Base-by-base conservation (phyloP, 2,113 vertebrate genomes). In the Ophthalmolycus amberensis region DNA sequence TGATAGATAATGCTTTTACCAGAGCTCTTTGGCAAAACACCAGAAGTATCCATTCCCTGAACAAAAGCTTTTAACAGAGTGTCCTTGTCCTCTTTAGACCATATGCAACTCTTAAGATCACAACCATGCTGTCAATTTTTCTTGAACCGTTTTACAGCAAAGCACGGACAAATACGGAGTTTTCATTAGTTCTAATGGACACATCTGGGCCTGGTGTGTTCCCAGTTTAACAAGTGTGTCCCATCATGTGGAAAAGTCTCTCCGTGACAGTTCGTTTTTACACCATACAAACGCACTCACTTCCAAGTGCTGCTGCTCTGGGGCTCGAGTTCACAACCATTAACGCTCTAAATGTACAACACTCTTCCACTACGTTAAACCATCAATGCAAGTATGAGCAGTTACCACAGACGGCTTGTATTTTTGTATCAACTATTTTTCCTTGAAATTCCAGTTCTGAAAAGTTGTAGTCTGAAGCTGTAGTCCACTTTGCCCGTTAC, bases 1-100 rank as follows among this genome's bases (percentile, higher is more conserved):
- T 89, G 70, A 89, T 63, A 52, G 56, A 86, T 88, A 68, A 77
- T 34, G 82, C 83, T 84, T 80, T 89, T 75, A 80, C 68, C 64
- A 84, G 58, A 73, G 72, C 69, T 78, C 29, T 67, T 80, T 86
- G 84, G 64, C 74, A 71, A 69, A 40, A 77, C n/a, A 75, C 77
- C 77, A 85, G 50, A 85, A 75, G 48, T 62, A 82, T 73, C 11
- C n/a, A 32, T 72, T 63, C 29, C 44, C 27, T 79, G 59, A 85
- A 71, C 66, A 54, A 84, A 83, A 82, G 68, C 75, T 62, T 83
- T 82, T 75, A 79, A 80, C 77, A 70, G 40, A 78, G 44, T 54
- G 40, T 76, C 58, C 27, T 72, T 67, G 62, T 40, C 46, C 29
- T 46, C 40, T 73, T 77, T 25, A 38, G 67, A 70, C 14, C 66